A percentile compares a stretch with the other conserved stretches of the same genome.
Conservation (phyloP, 2,797 vertebrate genomes). For the Macropodus opercularis region DNA sequence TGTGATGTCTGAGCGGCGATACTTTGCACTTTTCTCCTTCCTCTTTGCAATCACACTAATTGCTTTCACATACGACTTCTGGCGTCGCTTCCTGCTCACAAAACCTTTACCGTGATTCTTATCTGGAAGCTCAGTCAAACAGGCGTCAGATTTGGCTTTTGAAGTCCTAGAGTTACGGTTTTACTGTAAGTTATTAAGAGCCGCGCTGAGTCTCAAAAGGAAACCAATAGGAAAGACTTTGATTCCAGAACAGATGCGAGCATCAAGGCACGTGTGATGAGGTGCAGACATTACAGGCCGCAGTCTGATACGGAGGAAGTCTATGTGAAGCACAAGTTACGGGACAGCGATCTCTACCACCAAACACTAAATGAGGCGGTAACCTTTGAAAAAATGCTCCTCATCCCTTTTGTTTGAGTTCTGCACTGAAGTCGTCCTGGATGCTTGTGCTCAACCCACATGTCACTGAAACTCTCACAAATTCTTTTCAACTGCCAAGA, state of each 20-base stretch:
- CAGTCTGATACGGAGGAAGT: too few relatives aligned
- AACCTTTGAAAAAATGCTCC: too few relatives aligned
- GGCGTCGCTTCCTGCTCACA: slow-evolving; percentile 7
- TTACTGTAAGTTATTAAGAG: slow-evolving; percentile 54
- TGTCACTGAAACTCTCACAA: too few relatives aligned
- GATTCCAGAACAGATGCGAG: slow-evolving; percentile 38
- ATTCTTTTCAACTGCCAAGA: too few relatives aligned
- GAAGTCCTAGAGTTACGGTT: slow-evolving; percentile 47
- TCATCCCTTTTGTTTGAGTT: too few relatives aligned
- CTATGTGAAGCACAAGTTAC: background rate
- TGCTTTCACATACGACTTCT: slow-evolving; percentile 64
- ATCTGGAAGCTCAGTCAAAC: slow-evolving; percentile 59
- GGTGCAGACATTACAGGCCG: background rate
- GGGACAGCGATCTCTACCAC: background rate
- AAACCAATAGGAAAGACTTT: slow-evolving; percentile 20
- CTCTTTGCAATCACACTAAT: slow-evolving; percentile 68
- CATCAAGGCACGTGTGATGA: slow-evolving; percentile 20
- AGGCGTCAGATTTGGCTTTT: slow-evolving; percentile 52
- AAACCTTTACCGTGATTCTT: slow-evolving; percentile 47
- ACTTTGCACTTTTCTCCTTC: slow-evolving; percentile 73
- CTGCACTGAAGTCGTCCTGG: too few relatives aligned
- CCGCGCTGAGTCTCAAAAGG: slow-evolving; percentile 10
- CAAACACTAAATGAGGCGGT: too few relatives aligned
- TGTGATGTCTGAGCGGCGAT: slow-evolving; percentile 45
- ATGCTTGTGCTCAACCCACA: too few relatives aligned